phyloP scores from a whole-genome alignment of 1,140 invertebrate genomes.

The Oedothorax gibbosus region DNA sequence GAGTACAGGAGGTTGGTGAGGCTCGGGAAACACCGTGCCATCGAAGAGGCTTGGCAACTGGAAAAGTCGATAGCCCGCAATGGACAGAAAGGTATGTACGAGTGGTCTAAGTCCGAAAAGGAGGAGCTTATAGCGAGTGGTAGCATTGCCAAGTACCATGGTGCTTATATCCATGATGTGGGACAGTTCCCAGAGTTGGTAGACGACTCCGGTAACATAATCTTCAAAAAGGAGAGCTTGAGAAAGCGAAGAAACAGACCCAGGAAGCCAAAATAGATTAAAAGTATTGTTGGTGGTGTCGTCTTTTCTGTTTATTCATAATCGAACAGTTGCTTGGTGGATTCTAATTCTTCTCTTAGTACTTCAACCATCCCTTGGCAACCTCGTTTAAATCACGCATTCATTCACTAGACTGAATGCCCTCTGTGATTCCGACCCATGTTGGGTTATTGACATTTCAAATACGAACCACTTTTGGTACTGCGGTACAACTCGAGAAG shows the following conservation, averaged over 20 bases:
- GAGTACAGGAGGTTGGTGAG: constrained; percentile 88
- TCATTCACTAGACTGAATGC: constrained; percentile 55
- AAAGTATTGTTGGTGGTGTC: not conserved
- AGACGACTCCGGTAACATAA: constrained; percentile 95
- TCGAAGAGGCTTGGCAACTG: constrained; percentile 90
- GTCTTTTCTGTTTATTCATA: constrained; percentile 34
- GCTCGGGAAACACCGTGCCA: constrained; percentile 85
- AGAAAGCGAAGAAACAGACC: constrained; percentile 63
- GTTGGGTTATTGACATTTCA: constrained; percentile 57
- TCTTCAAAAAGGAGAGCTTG: constrained; percentile 75
- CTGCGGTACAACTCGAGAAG: constrained; percentile 54
- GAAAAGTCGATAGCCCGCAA: constrained; percentile 84
- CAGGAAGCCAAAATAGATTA: constrained; percentile 59
- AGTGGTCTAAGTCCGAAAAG: constrained; percentile 78
- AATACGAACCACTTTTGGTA: constrained; percentile 43
- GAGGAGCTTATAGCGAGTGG: constrained; percentile 89
- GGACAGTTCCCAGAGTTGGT: constrained; percentile 89
- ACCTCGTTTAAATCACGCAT: constrained; percentile 50
- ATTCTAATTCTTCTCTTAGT: constrained; percentile 40
- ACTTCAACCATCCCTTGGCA: constrained; percentile 35
- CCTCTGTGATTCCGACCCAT: constrained; percentile 59
- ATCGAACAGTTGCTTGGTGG: constrained; percentile 40
- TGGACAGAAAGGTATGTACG: constrained; percentile 72
- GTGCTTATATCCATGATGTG: constrained; percentile 90
- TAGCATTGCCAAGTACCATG: constrained; percentile 85